phyloP scores from a whole-genome alignment of 2,888 invertebrate genomes.

The Ectemnius lituratus region DNA sequence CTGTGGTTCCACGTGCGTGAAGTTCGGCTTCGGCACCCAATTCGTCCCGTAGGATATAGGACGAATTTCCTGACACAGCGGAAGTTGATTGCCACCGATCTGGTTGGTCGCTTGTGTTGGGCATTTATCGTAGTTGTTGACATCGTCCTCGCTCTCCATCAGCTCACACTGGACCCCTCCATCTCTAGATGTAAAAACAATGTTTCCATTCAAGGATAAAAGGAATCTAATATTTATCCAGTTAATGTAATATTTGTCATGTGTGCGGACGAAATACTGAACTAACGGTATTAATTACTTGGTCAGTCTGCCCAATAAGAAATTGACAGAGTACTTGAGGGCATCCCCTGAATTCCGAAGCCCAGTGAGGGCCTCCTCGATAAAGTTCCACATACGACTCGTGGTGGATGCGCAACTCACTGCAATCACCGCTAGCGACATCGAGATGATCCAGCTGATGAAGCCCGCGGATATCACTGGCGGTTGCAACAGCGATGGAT shows the following conservation, averaged over 20 bases:
- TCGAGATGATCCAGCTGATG: constrained; percentile 72
- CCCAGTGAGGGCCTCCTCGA: constrained; percentile 4
- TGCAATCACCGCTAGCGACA: constrained; percentile 58
- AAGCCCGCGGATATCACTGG: constrained; percentile 69
- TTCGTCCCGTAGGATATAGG: constrained; percentile 67
- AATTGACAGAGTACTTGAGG: constrained; percentile 10
- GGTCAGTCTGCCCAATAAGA: background rate
- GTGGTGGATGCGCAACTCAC: constrained; percentile 58
- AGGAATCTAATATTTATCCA: background rate
- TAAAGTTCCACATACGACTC: constrained; percentile 29
- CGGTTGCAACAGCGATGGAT: constrained; percentile 62
- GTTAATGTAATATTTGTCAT: background rate
- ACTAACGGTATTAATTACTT: background rate
- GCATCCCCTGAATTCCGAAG: background rate
- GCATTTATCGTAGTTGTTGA: constrained; percentile 62
- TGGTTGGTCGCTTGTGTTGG: constrained; percentile 62
- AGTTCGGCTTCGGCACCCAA: constrained; percentile 63
- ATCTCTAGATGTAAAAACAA: too few species aligned
- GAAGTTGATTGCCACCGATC: constrained; percentile 7
- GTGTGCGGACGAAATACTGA: background rate
- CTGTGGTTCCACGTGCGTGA: constrained; percentile 27
- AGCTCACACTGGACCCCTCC: background rate
- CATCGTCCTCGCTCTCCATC: constrained; percentile 53
- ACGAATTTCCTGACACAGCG: constrained; percentile 42
- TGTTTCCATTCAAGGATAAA: background rate